phyloP scores from a whole-genome alignment of 1,140 invertebrate species.

The Pseudoatta argentina region DNA sequence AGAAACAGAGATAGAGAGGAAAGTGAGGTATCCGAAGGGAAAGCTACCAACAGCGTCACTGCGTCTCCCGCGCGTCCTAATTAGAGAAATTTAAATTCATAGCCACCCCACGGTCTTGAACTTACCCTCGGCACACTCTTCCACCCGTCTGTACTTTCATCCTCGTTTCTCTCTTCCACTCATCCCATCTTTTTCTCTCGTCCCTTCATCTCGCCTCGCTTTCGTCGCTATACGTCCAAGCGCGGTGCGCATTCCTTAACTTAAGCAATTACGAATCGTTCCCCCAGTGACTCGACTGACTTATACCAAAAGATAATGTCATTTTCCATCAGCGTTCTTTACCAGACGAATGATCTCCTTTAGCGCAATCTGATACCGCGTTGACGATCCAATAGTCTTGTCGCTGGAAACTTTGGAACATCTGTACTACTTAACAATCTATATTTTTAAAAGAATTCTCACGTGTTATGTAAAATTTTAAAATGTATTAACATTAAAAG shows the following conservation, averaged over 20 bases:
- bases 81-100: conserved; percentile 87
- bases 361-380: conserved; percentile 24
- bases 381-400: conserved; percentile 49
- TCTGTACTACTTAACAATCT: conserved; percentile 41
- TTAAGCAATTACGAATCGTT: conserved; percentile 82
- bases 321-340: conserved; percentile 77
- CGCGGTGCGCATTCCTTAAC: conserved; percentile 77
- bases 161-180: conserved; percentile 56
- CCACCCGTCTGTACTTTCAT: conserved; percentile 34
- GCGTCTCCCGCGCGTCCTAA: conserved; percentile 82
- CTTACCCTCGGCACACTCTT: conserved; percentile 65
- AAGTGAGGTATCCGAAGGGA: conserved; percentile 69
- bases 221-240: conserved; percentile 76
- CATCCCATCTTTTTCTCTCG: conserved; percentile 8
- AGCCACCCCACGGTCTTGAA: conserved; percentile 76
- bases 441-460: conserved; percentile 18
- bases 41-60: conserved; percentile 79
- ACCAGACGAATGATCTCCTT: conserved; percentile 62
- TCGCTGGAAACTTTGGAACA: conserved; percentile 19
- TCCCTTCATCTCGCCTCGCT: conserved; percentile 46
- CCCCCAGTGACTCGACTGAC: conserved; percentile 71
- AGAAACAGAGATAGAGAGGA: conserved; percentile 66
- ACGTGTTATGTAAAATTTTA: not conserved
- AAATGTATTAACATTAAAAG: conserved; percentile 1
- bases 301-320: conserved; percentile 80